Conservation (phyloP, 2,113 vertebrate species). For the Perognathus longimembris region DNA sequence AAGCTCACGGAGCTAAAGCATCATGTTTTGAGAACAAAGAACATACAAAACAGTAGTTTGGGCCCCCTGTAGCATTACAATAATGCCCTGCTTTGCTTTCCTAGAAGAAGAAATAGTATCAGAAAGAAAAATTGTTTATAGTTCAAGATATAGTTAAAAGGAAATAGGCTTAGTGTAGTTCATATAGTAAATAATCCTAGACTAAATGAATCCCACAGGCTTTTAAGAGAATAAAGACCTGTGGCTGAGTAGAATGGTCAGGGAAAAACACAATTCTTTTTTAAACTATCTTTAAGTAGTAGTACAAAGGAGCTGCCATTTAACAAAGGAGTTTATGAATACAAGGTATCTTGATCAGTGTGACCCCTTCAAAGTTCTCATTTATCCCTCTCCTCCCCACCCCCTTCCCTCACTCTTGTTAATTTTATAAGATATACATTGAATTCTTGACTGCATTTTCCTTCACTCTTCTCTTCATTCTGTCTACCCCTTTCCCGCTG, state of each 20-base stretch:
- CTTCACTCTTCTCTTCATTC: neutral
- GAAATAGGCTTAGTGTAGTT: neutral
- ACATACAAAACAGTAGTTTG: neutral
- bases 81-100: slow-evolving; percentile 16
- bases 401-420: too few relatives aligned
- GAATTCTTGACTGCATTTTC: neutral
- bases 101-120: neutral
- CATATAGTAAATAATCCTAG: slow-evolving; percentile 28
- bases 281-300: too few relatives aligned
- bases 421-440: too few relatives aligned
- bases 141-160: neutral
- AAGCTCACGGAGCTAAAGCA: neutral
- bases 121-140: slow-evolving; percentile 11
- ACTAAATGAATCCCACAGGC: neutral
- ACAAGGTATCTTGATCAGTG: too few relatives aligned
- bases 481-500: too few relatives aligned
- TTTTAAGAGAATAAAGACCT: slow-evolving; percentile 53
- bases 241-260: neutral
- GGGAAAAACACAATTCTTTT: neutral
- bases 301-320: too few relatives aligned
- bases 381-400: too few relatives aligned
- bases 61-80: neutral
- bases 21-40: neutral
- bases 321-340: too few relatives aligned
- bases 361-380: too few relatives aligned